These are phyloP conservation scores for Drosophila eohydei DNA, from an alignment of 2,888 invertebrate genomes.

Conservation along the genomic window DNA sequence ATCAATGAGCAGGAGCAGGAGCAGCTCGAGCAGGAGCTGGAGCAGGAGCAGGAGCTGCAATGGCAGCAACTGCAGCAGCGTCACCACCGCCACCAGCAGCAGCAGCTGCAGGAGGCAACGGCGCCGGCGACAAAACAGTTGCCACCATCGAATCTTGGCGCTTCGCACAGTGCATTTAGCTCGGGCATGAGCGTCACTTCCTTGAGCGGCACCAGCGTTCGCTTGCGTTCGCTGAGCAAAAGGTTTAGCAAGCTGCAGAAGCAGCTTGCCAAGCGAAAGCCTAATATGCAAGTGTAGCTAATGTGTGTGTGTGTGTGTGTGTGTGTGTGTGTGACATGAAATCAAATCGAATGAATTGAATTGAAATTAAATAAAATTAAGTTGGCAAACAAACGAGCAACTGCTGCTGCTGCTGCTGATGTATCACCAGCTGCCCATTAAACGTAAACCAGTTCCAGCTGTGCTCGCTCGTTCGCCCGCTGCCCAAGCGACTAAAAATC, in stretches of 20 bases:
- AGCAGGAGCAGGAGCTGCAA: not conserved
- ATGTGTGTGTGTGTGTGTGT: constrained; percentile 3
- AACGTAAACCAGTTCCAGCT: constrained; percentile 59
- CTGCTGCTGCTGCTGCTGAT: constrained; percentile 36
- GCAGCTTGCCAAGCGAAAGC: not conserved
- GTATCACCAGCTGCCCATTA: constrained; percentile 65
- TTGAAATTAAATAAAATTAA: constrained; percentile 32
- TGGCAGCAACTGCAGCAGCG: not conserved
- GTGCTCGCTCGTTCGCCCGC: constrained; percentile 1
- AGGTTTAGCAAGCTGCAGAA: not conserved
- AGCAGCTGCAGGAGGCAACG: not conserved
- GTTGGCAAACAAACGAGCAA: constrained; percentile 37
- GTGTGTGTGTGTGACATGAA: constrained; percentile 9
- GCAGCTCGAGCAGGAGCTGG: not conserved
- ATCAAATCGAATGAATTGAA: constrained; percentile 30
- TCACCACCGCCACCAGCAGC: not conserved
- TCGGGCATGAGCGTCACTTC: not conserved
- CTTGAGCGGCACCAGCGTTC: constrained; percentile 15
- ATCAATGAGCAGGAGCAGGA: too few relatives aligned
- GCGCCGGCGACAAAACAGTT: too few relatives aligned
- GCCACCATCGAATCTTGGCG: not conserved
- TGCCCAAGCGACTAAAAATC: constrained; percentile 52
- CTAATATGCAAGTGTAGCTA: not conserved
- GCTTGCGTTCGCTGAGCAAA: constrained; percentile 13
- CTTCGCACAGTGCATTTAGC: not conserved